A percentile compares a stretch with the other conserved stretches of the same genome.
phyloP scores from a whole-genome alignment of 2,797 vertebrate genomes.

The Arrhamphus sclerolepis region DNA sequence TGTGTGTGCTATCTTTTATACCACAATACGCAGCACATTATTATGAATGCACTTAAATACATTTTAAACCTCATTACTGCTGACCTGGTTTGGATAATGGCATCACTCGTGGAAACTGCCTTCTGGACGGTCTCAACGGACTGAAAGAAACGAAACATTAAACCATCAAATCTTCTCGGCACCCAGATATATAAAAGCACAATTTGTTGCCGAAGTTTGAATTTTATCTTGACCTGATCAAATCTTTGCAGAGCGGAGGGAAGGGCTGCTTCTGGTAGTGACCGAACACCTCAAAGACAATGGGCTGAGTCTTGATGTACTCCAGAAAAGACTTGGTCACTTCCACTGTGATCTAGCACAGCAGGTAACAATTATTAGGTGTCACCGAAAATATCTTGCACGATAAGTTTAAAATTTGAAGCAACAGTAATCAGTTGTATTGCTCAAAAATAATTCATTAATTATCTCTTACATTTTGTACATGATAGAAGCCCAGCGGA shows the following conservation, averaged over 20 bases:
- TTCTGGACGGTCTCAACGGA: slow-evolving; percentile 91
- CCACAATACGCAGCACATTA: neutral
- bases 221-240: slow-evolving; percentile 85
- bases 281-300: slow-evolving; percentile 97
- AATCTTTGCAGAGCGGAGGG: slow-evolving; percentile 94
- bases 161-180: neutral
- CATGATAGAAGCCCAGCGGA: slow-evolving; percentile 96
- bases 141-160: slow-evolving; percentile 67
- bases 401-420: neutral
- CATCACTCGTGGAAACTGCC: slow-evolving; percentile 96
- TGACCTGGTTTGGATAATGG: slow-evolving; percentile 97
- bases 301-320: slow-evolving; percentile 96
- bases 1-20: no score
- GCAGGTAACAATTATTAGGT: neutral
- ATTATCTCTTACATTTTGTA: slow-evolving; percentile 88
- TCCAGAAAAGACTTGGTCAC: slow-evolving; percentile 96
- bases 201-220: neutral
- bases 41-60: neutral
- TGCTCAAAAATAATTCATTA: neutral
- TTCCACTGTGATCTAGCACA: slow-evolving; percentile 90
- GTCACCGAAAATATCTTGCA: no score
- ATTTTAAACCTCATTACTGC: slow-evolving; percentile 9
- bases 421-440: neutral
- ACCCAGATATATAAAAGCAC: neutral
- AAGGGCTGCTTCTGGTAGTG: slow-evolving; percentile 99